A percentile compares a stretch with the other conserved stretches of the same genome.
phyloP scores from a whole-genome alignment of 2,113 vertebrate species.

The Silurus glanis region DNA sequence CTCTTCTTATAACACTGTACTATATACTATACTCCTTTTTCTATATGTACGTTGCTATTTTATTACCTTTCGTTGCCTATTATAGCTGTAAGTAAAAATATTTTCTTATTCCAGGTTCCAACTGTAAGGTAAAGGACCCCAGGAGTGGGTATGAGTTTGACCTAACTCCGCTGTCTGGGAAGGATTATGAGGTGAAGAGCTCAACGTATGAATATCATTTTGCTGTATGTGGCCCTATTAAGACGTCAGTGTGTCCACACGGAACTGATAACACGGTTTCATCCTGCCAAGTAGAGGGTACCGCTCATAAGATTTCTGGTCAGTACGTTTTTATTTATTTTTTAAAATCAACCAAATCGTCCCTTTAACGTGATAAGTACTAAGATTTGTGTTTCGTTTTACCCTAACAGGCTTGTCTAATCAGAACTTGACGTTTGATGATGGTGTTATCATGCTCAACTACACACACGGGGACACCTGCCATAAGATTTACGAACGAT shows the following conservation, averaged over 20 bases:
- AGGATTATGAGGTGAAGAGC: constrained; percentile 69
- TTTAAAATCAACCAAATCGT: not conserved
- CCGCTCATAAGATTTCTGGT: constrained; percentile 82
- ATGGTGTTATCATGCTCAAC: constrained; percentile 89
- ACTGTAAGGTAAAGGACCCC: constrained; percentile 86
- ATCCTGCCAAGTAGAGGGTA: constrained; percentile 78
- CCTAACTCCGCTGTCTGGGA: constrained; percentile 76
- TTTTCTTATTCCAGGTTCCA: constrained; percentile 69
- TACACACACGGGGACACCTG: constrained; percentile 86
- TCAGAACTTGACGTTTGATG: constrained; percentile 81
- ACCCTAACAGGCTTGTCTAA: constrained; percentile 74
- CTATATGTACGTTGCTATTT: too few relatives aligned
- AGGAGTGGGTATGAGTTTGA: constrained; percentile 80
- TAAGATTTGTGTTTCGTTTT: not conserved
- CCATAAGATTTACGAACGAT: constrained; percentile 83
- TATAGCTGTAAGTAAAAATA: not conserved
- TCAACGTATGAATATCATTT: constrained; percentile 83
- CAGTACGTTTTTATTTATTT: constrained; percentile 9
- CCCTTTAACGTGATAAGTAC: not conserved
- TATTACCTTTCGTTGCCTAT: not conserved
- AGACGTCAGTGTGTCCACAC: constrained; percentile 64
- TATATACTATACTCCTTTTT: not conserved
- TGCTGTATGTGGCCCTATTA: constrained; percentile 80
- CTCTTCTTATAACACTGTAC: not conserved
- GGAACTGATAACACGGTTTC: constrained; percentile 60